phyloP scores from a whole-genome alignment of 2,797 vertebrate species.

The Silurus lanzhouensis region DNA sequence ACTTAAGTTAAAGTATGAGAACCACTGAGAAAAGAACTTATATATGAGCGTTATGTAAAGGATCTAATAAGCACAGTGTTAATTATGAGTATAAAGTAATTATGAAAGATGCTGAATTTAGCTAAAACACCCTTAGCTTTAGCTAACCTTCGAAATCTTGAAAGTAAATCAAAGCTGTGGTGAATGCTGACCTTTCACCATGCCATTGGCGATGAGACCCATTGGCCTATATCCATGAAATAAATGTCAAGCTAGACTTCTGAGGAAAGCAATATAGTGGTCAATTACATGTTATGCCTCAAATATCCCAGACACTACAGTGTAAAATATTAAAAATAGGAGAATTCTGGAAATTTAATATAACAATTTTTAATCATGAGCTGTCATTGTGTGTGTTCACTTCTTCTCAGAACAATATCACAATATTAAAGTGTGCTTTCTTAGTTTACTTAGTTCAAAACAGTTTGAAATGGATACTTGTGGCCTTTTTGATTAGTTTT shows the following conservation, averaged over 20 bases:
- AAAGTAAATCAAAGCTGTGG: slow-evolving; percentile 2
- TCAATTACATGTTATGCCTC: slow-evolving; percentile 2
- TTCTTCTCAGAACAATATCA: slow-evolving; percentile 13
- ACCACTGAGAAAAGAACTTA: no score
- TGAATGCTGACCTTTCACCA: neutral
- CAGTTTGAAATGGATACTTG: neutral
- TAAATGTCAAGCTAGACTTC: slow-evolving; percentile 62
- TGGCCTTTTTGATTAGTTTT: neutral
- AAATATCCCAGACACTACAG: neutral
- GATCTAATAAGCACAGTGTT: neutral
- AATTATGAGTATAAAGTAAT: neutral
- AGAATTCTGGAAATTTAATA: neutral
- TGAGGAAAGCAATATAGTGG: slow-evolving; percentile 58
- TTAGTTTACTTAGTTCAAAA: neutral
- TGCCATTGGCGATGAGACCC: slow-evolving; percentile 21
- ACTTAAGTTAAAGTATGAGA: no score
- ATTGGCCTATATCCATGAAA: slow-evolving; percentile 8
- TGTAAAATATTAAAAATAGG: neutral
- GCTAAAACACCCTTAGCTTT: neutral
- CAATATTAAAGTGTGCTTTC: neutral
- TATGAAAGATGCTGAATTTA: neutral
- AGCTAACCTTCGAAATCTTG: slow-evolving; percentile 2
- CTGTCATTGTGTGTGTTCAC: neutral
- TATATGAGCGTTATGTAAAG: neutral
- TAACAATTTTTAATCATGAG: neutral